Conservation (phyloP, 2,888 invertebrate genomes). For the Callosobruchus maculatus region DNA sequence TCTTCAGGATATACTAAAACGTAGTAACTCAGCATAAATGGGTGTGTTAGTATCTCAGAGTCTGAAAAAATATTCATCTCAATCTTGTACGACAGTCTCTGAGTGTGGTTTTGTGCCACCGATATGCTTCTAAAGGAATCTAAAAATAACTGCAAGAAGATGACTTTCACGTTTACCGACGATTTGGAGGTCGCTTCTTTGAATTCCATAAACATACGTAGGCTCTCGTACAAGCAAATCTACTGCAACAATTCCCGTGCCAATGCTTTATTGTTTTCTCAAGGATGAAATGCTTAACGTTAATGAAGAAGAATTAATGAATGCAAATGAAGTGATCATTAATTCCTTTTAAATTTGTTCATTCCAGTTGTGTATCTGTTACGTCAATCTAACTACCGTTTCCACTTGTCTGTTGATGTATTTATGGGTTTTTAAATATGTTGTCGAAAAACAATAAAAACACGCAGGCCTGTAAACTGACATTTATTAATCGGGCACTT, state of each 20-base stretch:
- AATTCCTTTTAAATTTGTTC: background rate
- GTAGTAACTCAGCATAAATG: too few relatives aligned
- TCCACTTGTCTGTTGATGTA: background rate
- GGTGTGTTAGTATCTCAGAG: too few relatives aligned
- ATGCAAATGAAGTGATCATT: background rate
- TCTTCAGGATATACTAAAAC: too few relatives aligned
- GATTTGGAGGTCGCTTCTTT: background rate
- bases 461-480: background rate
- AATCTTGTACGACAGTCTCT: too few relatives aligned
- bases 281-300: background rate
- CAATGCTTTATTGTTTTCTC: background rate
- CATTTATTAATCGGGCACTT: background rate
- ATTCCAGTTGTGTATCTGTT: background rate
- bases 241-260: background rate
- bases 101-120: background rate
- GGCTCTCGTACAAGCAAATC: background rate
- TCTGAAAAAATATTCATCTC: too few relatives aligned
- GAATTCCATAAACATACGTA: background rate
- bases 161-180: background rate
- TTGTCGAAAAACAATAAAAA: background rate
- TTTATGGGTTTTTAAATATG: background rate
- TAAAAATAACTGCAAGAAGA: background rate
- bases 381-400: background rate
- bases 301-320: background rate
- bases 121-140: background rate